phyloP scores from a whole-genome alignment of 2,888 invertebrate genomes.

The Machimus atricapillus region DNA sequence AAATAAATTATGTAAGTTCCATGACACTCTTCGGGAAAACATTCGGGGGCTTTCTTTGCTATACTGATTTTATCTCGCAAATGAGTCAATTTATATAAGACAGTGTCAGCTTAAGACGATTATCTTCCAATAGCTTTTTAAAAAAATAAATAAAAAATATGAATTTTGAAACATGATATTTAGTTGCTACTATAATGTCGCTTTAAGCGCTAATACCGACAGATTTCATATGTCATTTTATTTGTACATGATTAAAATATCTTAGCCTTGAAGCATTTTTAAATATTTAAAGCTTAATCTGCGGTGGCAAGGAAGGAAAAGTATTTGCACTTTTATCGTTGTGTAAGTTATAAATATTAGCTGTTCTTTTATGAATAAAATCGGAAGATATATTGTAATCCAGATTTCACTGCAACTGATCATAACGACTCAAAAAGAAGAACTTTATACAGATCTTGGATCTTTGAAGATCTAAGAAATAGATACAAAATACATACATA shows the following conservation, averaged over 20 bases:
- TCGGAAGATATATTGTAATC: too few species aligned
- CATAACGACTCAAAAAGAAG: too few species aligned
- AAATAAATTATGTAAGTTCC: background rate
- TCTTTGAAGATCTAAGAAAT: too few species aligned
- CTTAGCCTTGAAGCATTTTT: background rate
- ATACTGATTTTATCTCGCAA: background rate
- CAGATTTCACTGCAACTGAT: too few species aligned
- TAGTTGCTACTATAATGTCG: background rate
- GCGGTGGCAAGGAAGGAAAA: too few species aligned
- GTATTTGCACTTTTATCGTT: too few species aligned
- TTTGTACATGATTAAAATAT: background rate
- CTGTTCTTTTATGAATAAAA: too few species aligned
- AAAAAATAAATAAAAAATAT: background rate
- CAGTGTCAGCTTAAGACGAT: background rate
- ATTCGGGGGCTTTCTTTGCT: background rate
- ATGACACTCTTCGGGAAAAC: background rate
- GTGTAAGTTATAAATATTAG: too few species aligned
- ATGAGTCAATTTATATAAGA: background rate
- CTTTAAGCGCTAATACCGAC: background rate
- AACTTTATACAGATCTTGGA: too few species aligned
- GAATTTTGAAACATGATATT: background rate
- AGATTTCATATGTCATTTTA: background rate
- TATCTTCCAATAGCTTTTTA: background rate
- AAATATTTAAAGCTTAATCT: too few species aligned
- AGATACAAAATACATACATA: too few species aligned